Evolutionary conservation across 2,888 invertebrate species (phyloP).

Genomic region (Andricus quercusramuli): DNA sequence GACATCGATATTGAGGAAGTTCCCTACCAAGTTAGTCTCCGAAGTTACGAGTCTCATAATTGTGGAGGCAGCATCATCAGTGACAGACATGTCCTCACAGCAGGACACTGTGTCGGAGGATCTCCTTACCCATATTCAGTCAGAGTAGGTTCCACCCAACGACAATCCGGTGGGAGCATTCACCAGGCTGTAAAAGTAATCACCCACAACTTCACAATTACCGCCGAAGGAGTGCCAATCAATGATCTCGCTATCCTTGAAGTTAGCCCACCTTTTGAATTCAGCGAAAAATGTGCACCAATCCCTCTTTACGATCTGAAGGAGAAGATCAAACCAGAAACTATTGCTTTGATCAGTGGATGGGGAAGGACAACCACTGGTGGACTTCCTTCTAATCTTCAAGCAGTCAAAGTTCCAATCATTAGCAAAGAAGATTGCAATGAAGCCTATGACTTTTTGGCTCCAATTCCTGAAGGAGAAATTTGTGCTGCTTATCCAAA

Average conservation of each 20-base stretch:
- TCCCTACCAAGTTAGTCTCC: slow-evolving; percentile 79
- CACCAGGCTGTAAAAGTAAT: slow-evolving; percentile 79
- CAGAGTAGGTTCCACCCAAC: slow-evolving; percentile 81
- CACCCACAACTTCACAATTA: slow-evolving; percentile 75
- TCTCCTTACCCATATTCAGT: slow-evolving; percentile 61
- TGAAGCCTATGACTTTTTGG: slow-evolving; percentile 68
- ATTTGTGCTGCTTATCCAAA: slow-evolving; percentile 64
- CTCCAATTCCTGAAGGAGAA: slow-evolving; percentile 77
- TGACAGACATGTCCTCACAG: slow-evolving; percentile 79
- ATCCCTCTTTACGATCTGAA: slow-evolving; percentile 77
- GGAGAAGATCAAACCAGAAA: slow-evolving; percentile 31
- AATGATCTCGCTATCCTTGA: slow-evolving; percentile 81
- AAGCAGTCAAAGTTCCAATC: slow-evolving; percentile 80
- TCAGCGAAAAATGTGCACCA: slow-evolving; percentile 77
- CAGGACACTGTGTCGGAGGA: slow-evolving; percentile 80
- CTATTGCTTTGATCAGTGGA: slow-evolving; percentile 54
- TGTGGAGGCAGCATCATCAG: slow-evolving; percentile 82
- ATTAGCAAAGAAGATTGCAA: slow-evolving; percentile 79
- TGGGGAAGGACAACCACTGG: slow-evolving; percentile 59
- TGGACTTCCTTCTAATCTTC: not conserved
- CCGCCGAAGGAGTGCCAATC: not conserved
- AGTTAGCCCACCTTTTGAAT: slow-evolving; percentile 78
- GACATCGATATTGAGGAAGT: slow-evolving; percentile 78
- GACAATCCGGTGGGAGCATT: slow-evolving; percentile 78
- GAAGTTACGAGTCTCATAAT: slow-evolving; percentile 66